These are phyloP conservation scores for Thalassophryne amazonica DNA, from an alignment of 2,797 vertebrate species.

Conservation along the genomic window DNA sequence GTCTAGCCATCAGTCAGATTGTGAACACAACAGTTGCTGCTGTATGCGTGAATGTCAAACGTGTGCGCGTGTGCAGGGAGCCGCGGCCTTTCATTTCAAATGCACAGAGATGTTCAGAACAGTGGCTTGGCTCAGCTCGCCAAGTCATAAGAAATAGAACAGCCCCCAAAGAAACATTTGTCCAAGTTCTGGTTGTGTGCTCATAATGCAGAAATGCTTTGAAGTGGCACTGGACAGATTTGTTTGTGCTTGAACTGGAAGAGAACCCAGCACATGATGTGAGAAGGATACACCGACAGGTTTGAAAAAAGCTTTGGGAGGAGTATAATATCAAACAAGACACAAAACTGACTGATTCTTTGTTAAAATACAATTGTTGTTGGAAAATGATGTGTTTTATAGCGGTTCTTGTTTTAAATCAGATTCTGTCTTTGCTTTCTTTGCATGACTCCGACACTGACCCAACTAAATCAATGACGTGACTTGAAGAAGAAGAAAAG, in stretches of 20 bases:
- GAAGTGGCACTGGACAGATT: conserved; percentile 58
- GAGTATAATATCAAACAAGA: conserved; percentile 15
- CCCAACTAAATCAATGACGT: no score
- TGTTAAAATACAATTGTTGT: conserved; percentile 32
- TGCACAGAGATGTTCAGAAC: conserved; percentile 48
- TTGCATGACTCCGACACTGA: no score
- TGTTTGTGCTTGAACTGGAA: conserved; percentile 55
- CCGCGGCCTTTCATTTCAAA: conserved; percentile 16
- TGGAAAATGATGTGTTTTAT: no score
- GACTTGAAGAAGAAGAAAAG: no score
- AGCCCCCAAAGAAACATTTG: conserved; percentile 51
- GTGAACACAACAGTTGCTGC: conserved; percentile 13
- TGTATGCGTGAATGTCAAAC: conserved; percentile 28
- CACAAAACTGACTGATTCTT: conserved; percentile 33
- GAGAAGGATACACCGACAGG: conserved; percentile 24
- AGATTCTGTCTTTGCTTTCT: no score
- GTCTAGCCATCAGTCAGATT: conserved; percentile 25
- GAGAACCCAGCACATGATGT: conserved; percentile 47
- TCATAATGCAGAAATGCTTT: conserved; percentile 62
- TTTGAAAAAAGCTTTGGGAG: conserved; percentile 34
- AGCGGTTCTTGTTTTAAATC: no score
- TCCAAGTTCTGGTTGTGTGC: conserved; percentile 61
- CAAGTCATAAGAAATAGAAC: conserved; percentile 36
- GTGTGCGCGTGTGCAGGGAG: conserved; percentile 27
- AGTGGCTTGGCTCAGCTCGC: conserved; percentile 53